Percentiles rank a stretch among this genome's conserved stretches.
Evolutionary conservation across 2,888 invertebrate genomes (phyloP).

Genomic region (Pterostichus niger): DNA sequence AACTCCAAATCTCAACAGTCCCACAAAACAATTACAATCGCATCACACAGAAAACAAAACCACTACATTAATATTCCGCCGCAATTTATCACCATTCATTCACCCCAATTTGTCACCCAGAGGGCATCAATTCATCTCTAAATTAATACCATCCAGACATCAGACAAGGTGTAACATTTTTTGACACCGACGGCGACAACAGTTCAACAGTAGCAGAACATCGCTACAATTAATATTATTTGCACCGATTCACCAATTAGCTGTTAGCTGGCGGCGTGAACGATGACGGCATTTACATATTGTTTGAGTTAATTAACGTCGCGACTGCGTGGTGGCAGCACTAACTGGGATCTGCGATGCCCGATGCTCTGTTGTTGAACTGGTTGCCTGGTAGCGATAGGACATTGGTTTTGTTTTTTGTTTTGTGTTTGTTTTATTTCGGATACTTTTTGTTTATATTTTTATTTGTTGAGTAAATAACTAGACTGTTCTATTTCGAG

Average conservation of each 20-base stretch:
- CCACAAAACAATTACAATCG: no score
- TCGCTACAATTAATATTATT: conserved; percentile 62
- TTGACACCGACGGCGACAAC: conserved; percentile 30
- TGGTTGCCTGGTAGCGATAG: conserved; percentile 14
- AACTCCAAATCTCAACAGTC: no score
- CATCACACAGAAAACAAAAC: not conserved
- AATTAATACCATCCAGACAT: conserved; percentile 12
- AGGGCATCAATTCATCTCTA: not conserved
- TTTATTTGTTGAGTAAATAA: no score
- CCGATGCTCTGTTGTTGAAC: conserved; percentile 2
- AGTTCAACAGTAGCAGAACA: conserved; percentile 32
- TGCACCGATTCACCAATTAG: conserved; percentile 65
- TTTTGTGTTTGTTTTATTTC: not conserved
- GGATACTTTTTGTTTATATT: no score
- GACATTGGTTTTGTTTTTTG: not conserved
- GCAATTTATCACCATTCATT: not conserved
- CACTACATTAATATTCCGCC: not conserved
- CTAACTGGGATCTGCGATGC: not conserved
- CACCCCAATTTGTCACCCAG: not conserved
- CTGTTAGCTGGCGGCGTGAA: conserved; percentile 12
- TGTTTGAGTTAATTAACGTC: conserved; percentile 55
- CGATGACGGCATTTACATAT: conserved; percentile 50
- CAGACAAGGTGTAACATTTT: conserved; percentile 46
- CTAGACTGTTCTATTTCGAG: no score
- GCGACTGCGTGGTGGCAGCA: conserved; percentile 45